Evolutionary conservation across 1,140 invertebrate species (phyloP).

Genomic region (Drosophila quadrilineata): DNA sequence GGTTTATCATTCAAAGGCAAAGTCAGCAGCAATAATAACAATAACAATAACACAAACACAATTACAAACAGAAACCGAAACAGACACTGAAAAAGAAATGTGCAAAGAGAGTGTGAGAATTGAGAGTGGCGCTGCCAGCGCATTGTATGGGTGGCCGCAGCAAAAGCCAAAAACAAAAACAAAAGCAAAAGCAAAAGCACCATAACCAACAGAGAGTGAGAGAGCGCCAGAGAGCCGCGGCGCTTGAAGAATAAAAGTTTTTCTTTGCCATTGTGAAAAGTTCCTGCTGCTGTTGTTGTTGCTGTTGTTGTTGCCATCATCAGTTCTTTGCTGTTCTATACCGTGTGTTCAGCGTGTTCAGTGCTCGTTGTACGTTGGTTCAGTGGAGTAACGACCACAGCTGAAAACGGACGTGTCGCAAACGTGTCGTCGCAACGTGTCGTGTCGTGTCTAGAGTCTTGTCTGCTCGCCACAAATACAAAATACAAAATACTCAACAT

Average conservation of each 20-base stretch:
- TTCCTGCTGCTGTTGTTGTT: no score
- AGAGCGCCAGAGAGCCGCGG: constrained; percentile 14
- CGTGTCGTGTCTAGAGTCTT: no score
- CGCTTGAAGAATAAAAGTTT: constrained; percentile 50
- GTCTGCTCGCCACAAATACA: no score
- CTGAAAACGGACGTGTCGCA: constrained; percentile 67
- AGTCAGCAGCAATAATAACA: constrained; percentile 10
- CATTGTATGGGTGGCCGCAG: no score
- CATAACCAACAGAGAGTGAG: neutral
- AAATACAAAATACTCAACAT: neutral
- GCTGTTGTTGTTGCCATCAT: constrained; percentile 31
- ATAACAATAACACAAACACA: constrained; percentile 1
- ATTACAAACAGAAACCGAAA: neutral
- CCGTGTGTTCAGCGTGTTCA: constrained; percentile 7
- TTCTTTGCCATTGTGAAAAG: constrained; percentile 43
- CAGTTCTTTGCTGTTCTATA: neutral
- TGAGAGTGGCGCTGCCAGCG: no score
- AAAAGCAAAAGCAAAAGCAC: neutral
- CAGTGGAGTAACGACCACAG: constrained; percentile 74
- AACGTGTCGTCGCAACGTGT: constrained; percentile 32
- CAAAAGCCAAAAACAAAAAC: neutral
- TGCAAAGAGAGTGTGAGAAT: constrained; percentile 4
- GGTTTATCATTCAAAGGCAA: constrained; percentile 30
- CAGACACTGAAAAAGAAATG: no score
- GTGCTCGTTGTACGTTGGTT: constrained; percentile 9